phyloP scores from a whole-genome alignment of 2,797 vertebrate species.

The Cyclura pinguis region DNA sequence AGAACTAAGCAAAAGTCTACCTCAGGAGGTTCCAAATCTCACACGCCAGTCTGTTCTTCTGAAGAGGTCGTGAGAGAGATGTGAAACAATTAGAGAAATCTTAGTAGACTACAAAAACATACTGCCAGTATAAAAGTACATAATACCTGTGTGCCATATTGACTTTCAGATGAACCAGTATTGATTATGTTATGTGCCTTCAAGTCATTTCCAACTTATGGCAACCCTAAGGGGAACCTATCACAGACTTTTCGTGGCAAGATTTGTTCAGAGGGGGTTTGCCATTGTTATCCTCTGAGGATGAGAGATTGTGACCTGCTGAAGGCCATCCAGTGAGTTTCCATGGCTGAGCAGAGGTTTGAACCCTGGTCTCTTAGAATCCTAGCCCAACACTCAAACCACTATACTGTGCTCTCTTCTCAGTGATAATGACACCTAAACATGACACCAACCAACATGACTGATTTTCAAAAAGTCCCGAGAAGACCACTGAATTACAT shows the following conservation, averaged over 20 bases:
- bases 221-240: too few relatives aligned
- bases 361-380: too few relatives aligned
- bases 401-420: too few relatives aligned
- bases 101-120: constrained; percentile 34
- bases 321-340: too few relatives aligned
- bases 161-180: constrained; percentile 36
- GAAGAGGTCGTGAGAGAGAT: constrained; percentile 45
- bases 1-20: neutral
- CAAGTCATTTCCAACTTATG: too few relatives aligned
- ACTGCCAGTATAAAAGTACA: constrained; percentile 46
- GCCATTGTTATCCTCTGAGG: too few relatives aligned
- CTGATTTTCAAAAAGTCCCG: neutral
- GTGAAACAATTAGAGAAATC: constrained; percentile 50
- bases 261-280: too few relatives aligned
- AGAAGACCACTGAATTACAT: constrained; percentile 53
- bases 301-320: too few relatives aligned
- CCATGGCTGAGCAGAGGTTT: too few relatives aligned
- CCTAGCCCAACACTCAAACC: too few relatives aligned
- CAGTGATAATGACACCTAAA: constrained; percentile 34
- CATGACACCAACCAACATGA: neutral
- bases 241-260: too few relatives aligned
- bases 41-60: constrained; percentile 33
- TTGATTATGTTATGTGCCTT: too few relatives aligned
- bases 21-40: constrained; percentile 17
- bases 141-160: constrained; percentile 42